Conservation (phyloP, 2,113 vertebrate species). For the Cranoglanis bouderius region DNA sequence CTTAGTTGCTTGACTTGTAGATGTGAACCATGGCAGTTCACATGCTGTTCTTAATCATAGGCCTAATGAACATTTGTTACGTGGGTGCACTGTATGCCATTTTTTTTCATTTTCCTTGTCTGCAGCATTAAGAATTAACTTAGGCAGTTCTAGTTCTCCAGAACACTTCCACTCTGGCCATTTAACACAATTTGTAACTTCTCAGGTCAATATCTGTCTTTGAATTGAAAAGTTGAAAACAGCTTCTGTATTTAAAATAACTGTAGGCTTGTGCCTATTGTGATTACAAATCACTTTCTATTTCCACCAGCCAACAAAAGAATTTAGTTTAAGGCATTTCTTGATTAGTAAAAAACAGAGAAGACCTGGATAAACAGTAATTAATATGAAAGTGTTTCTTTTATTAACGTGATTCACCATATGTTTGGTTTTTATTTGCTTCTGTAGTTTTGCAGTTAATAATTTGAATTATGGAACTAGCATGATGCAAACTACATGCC, state of each 20-base stretch:
- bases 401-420: neutral
- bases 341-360: neutral
- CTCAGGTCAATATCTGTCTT: neutral
- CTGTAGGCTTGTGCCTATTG: neutral
- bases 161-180: neutral
- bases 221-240: neutral
- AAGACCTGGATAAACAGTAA: neutral
- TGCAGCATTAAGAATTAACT: slow-evolving; percentile 11
- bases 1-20: neutral
- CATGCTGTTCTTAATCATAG: slow-evolving; percentile 18
- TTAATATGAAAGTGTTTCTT: neutral
- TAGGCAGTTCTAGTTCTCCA: neutral
- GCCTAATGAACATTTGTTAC: slow-evolving; percentile 28
- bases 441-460: neutral
- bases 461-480: neutral
- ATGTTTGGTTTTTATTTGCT: neutral
- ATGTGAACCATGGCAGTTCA: slow-evolving; percentile 6
- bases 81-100: neutral
- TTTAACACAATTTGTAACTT: neutral
- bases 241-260: neutral
- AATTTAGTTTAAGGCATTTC: neutral
- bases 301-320: neutral
- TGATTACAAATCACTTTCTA: neutral
- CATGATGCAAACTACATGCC: neutral
- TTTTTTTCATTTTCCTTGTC: slow-evolving; percentile 9